Base-by-base conservation (phyloP, 2,888 invertebrate genomes). In the Furcula furcula region DNA sequence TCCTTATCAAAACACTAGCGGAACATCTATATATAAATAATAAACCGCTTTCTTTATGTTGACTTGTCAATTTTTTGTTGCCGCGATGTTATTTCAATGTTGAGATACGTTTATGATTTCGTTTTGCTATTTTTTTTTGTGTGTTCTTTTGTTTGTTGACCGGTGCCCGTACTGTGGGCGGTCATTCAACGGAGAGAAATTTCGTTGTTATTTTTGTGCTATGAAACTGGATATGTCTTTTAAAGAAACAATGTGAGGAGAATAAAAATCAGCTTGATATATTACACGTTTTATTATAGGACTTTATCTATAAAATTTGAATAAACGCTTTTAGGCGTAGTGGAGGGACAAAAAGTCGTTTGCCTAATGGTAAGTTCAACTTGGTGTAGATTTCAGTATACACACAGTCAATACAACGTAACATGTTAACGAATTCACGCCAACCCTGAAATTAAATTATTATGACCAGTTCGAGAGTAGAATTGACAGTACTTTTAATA, bases 1-100 rank as follows among this genome's bases (percentile, higher is more conserved):
- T 37, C 31, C 54, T 61, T 65, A 67, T 67, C 59, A 60, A 67
- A 68, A 67, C 61, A 65, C 33, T 47, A 29, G 31, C 44, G 29
- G 46, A 40, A 51, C 46, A 42, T 51, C 37, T 34, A 50, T 40
- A 43, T 4, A 28, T 34, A 38, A 46, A 53, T 46, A 42, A 53
- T 53, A 53, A 51, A 54, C 34, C 36, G 29, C 4, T 29, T 33
- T 44, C 31, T 45, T 57, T 57, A 51, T 46, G 34, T 40, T 9
- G 33, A n/a, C 34, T 32, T 43, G 55, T 45, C 38, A 43, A 13
- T 40, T 41, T 56, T 54, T 27, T 43, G 37, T 54, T 36, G 34
- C 31, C 28, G 30, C 21, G 27, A 40, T 31, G 36, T 40, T 53
- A 42, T 41, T 50, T 40, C 36, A 34, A 42, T 46, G 29, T 31